Percentiles rank a stretch among this genome's conserved stretches.
These are phyloP conservation scores for Spea hammondii DNA, from an alignment of 2,797 vertebrate species.

Conservation along the genomic window DNA sequence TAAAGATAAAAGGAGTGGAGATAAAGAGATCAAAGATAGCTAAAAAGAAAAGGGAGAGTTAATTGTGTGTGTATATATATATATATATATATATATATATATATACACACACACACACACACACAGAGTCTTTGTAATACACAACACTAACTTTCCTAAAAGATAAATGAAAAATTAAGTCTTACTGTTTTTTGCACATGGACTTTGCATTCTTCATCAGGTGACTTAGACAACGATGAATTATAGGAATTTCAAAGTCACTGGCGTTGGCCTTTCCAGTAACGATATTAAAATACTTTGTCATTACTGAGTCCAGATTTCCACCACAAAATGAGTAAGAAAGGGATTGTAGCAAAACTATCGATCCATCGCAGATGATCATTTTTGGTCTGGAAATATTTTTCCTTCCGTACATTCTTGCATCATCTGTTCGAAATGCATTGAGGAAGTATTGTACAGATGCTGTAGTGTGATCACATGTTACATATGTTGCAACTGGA, in stretches of 20 bases:
- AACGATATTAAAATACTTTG: constrained; percentile 3
- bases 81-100: background rate
- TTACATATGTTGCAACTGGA: background rate
- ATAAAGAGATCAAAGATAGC: no score
- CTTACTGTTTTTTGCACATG: background rate
- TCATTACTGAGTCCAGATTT: constrained; percentile 10
- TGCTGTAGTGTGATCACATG: constrained; percentile 3
- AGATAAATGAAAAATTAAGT: background rate
- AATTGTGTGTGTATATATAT: background rate
- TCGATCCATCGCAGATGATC: background rate
- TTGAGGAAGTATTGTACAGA: constrained; percentile 7
- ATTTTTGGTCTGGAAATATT: background rate
- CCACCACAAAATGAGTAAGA: background rate
- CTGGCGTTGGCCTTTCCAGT: background rate
- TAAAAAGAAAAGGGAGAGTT: no score
- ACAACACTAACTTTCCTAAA: constrained; percentile 23
- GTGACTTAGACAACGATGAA: no score
- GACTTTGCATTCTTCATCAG: background rate
- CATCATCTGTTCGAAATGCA: background rate
- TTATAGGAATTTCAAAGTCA: no score
- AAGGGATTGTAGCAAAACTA: background rate
- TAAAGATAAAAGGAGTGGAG: background rate
- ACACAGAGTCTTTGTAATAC: background rate
- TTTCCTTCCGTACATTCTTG: background rate
- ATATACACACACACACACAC: background rate